Evolutionary conservation across 2,113 vertebrate genomes (phyloP).

Genomic region (Melospiza melodia): DNA sequence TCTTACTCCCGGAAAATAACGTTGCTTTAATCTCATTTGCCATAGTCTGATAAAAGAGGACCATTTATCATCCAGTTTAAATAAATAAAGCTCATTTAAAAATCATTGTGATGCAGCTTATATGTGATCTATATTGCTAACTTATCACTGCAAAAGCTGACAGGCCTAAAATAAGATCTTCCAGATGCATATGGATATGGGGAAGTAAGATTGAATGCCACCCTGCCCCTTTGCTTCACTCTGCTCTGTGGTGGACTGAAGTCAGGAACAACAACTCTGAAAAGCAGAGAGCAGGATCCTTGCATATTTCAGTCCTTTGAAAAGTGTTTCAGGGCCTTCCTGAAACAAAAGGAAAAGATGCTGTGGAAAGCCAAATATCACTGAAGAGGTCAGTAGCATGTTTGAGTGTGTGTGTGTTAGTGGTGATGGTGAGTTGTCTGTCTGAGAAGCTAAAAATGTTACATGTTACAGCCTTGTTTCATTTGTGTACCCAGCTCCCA

Average conservation of each 20-base stretch:
- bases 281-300: not conserved
- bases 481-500: not conserved
- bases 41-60: conserved; percentile 44
- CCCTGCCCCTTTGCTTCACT: not conserved
- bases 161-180: conserved; percentile 6
- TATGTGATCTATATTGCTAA: conserved; percentile 36
- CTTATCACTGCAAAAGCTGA: not conserved
- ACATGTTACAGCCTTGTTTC: not conserved
- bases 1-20: conserved; percentile 32
- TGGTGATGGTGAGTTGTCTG: not conserved
- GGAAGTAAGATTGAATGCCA: not conserved
- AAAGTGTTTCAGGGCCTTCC: not conserved
- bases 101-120: conserved; percentile 40
- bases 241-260: not conserved
- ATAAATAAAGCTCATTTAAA: conserved; percentile 62
- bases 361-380: not conserved
- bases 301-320: not conserved
- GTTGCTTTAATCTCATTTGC: conserved; percentile 58
- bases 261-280: not conserved
- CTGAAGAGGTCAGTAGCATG: not conserved
- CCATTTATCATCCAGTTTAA: conserved; percentile 55
- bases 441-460: not conserved
- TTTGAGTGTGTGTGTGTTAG: no score
- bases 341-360: not conserved
- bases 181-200: conserved; percentile 17